phyloP scores from a whole-genome alignment of 1,140 invertebrate genomes.

The Chironomus striatipennis region DNA sequence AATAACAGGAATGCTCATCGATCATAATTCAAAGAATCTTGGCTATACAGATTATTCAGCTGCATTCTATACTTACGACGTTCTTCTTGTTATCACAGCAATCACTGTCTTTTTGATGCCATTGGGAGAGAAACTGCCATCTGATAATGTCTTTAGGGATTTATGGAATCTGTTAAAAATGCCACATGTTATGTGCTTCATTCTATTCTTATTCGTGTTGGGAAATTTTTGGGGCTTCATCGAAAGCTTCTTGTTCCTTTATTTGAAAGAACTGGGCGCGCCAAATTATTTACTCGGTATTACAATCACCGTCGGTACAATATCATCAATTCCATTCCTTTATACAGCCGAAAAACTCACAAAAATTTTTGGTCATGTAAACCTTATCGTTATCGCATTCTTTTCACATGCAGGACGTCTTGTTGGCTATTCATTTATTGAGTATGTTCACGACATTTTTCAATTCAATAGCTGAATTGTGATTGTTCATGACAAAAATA shows the following conservation, averaged over 20 bases:
- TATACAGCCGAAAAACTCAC: constrained; percentile 71
- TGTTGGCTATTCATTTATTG: constrained; percentile 74
- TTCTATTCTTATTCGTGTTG: constrained; percentile 64
- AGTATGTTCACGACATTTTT: constrained; percentile 46
- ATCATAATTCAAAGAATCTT: constrained; percentile 49
- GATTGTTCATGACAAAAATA: constrained; percentile 24
- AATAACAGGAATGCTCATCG: constrained; percentile 66
- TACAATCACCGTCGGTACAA: constrained; percentile 69
- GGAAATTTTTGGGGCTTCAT: constrained; percentile 79
- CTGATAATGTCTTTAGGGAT: constrained; percentile 60
- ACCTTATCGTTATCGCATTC: constrained; percentile 71
- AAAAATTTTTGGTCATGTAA: constrained; percentile 68
- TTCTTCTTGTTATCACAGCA: constrained; percentile 56
- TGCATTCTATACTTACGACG: constrained; percentile 66
- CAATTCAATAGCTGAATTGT: constrained; percentile 4
- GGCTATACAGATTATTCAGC: constrained; percentile 70
- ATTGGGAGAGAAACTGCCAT: constrained; percentile 58
- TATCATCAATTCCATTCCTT: constrained; percentile 71
- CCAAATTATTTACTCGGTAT: constrained; percentile 71
- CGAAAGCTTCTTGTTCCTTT: constrained; percentile 75
- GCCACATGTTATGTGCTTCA: constrained; percentile 64
- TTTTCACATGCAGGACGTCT: constrained; percentile 68
- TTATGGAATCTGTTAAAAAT: constrained; percentile 60
- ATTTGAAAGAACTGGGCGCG: constrained; percentile 68
- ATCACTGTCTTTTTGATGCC: constrained; percentile 62